Evolutionary conservation across 2,888 invertebrate genomes (phyloP).

Genomic region (Phorcus lineatus): DNA sequence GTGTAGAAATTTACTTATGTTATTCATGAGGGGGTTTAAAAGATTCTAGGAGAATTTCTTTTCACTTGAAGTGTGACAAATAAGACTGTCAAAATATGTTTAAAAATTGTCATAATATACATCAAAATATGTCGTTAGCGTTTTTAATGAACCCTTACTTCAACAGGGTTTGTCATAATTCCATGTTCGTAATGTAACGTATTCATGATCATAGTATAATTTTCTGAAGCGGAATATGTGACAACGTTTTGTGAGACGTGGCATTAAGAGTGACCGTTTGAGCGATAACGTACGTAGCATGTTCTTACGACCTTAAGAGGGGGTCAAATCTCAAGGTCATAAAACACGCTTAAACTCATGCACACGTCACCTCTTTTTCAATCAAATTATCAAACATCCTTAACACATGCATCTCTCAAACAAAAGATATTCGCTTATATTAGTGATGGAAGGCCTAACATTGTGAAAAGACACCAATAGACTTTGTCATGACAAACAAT

Average conservation of each 20-base stretch:
- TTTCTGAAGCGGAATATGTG: no score
- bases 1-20: no score
- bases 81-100: no score
- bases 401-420: not conserved
- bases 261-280: not conserved
- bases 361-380: not conserved
- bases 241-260: not conserved
- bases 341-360: not conserved
- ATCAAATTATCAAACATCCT: not conserved
- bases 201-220: no score
- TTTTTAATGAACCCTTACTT: no score
- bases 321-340: conserved; percentile 13
- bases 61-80: no score
- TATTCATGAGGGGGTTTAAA: no score
- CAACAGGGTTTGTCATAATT: no score
- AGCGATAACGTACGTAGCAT: not conserved
- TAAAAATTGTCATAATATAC: no score
- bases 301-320: conserved; percentile 1
- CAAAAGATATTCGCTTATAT: not conserved
- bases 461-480: not conserved
- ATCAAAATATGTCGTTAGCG: no score
- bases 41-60: no score
- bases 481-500: not conserved
- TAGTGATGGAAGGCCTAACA: not conserved
- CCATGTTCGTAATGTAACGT: no score